Percentiles rank a stretch among this genome's conserved stretches.
Evolutionary conservation across 2,888 invertebrate genomes (phyloP).

Genomic region (Xanthia togata): DNA sequence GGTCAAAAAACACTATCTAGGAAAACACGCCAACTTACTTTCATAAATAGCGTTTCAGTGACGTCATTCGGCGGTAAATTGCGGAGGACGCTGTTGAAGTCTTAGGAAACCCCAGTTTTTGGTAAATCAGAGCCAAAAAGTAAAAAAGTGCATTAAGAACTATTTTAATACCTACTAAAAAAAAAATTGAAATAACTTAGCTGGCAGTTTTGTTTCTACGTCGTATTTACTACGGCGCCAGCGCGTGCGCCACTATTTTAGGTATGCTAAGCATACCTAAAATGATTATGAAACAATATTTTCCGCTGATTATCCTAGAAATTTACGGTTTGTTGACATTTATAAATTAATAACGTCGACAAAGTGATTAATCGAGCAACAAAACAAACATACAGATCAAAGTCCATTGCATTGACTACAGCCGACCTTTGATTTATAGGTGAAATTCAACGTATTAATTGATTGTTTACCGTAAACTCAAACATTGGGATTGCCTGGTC

Average conservation of each 20-base stretch:
- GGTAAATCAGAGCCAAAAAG: background rate
- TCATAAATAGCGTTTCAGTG: background rate
- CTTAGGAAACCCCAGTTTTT: background rate
- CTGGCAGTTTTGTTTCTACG: background rate
- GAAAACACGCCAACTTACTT: background rate
- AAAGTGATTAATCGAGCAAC: conserved; percentile 31
- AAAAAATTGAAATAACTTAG: background rate
- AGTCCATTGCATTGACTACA: conserved; percentile 36
- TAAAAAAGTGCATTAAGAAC: background rate
- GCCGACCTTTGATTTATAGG: conserved; percentile 51
- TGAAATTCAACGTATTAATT: conserved; percentile 40
- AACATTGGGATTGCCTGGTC: conserved; percentile 3
- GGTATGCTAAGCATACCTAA: conserved; percentile 11
- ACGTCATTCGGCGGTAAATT: background rate
- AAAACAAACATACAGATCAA: conserved; percentile 44
- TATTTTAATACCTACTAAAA: background rate
- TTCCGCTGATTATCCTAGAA: conserved; percentile 5
- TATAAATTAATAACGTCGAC: conserved; percentile 23
- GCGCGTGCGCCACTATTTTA: conserved; percentile 1
- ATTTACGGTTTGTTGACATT: conserved; percentile 40
- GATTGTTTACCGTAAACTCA: conserved; percentile 27
- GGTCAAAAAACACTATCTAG: too few relatives aligned
- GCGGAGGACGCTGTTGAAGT: background rate
- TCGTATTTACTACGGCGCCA: conserved; percentile 11
- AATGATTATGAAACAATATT: conserved; percentile 26